Conservation (phyloP, 1,140 invertebrate genomes). For the Oppia nitens region DNA sequence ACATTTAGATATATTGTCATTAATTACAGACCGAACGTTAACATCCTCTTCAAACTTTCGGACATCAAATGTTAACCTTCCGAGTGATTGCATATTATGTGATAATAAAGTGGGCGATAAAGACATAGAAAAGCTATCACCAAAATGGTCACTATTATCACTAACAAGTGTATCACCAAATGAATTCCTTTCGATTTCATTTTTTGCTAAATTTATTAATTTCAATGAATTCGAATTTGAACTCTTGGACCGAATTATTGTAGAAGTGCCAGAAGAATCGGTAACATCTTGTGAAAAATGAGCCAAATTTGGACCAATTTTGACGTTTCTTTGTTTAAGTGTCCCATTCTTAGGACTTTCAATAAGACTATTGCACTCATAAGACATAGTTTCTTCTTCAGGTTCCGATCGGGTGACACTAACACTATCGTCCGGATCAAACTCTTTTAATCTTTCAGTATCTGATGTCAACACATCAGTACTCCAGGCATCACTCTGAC, state of each 20-base stretch:
- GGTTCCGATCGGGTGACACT: conserved; percentile 47
- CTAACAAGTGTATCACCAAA: not conserved
- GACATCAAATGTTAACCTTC: conserved; percentile 21
- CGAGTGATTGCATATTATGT: conserved; percentile 5
- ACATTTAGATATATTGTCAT: not conserved
- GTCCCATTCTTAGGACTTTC: not conserved
- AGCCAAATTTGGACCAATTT: not conserved
- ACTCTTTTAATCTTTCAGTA: conserved; percentile 55
- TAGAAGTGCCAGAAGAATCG: not conserved
- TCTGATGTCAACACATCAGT: conserved; percentile 89
- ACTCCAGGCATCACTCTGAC: conserved; percentile 67
- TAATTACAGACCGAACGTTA: not conserved
- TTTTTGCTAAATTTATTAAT: not conserved
- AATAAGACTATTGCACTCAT: not conserved
- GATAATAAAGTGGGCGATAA: not conserved
- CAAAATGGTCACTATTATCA: not conserved
- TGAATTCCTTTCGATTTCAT: not conserved
- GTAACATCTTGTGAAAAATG: not conserved
- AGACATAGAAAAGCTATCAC: not conserved
- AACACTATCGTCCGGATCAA: conserved; percentile 57
- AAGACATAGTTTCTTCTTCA: conserved; percentile 29
- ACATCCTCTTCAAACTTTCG: conserved; percentile 5
- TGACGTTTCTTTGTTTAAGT: not conserved
- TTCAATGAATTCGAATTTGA: not conserved
- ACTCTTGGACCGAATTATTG: not conserved